A percentile compares a stretch with the other conserved stretches of the same genome.
These are phyloP conservation scores for Schizotus pectinicornis DNA, from an alignment of 2,888 invertebrate genomes.

Conservation along the genomic window DNA sequence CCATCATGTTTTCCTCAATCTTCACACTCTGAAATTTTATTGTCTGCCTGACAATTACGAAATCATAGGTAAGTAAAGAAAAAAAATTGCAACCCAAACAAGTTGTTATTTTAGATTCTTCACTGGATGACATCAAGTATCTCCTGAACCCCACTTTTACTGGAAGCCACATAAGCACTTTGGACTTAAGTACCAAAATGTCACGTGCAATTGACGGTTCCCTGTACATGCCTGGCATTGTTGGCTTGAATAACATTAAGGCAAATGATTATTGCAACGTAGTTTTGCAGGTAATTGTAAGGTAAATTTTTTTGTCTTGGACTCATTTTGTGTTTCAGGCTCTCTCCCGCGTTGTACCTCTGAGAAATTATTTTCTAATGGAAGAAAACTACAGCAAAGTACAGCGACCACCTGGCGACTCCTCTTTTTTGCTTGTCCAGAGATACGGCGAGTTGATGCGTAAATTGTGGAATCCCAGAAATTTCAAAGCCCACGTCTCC, in stretches of 20 bases:
- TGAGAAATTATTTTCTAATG: slow-evolving; percentile 92
- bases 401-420: slow-evolving; percentile 94
- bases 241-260: slow-evolving; percentile 98
- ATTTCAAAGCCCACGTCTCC: slow-evolving; percentile 99
- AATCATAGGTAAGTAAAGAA: slow-evolving; percentile 80
- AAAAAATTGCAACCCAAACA: neutral
- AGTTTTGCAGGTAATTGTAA: slow-evolving; percentile 78
- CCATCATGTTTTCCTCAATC: slow-evolving; percentile 97
- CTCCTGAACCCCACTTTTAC: slow-evolving; percentile 97
- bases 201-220: slow-evolving; percentile 96
- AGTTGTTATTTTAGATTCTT: slow-evolving; percentile 73
- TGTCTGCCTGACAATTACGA: slow-evolving; percentile 99
- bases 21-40: slow-evolving; percentile 96
- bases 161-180: slow-evolving; percentile 76
- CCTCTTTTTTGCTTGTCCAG: slow-evolving; percentile 87
- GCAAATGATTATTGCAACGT: slow-evolving; percentile 99
- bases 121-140: slow-evolving; percentile 97
- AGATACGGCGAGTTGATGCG: slow-evolving; percentile 94
- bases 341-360: slow-evolving; percentile 90
- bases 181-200: slow-evolving; percentile 84
- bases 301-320: neutral
- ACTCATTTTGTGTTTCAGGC: slow-evolving; percentile 67
- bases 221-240: slow-evolving; percentile 96
- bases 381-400: slow-evolving; percentile 91
- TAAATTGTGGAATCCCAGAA: slow-evolving; percentile 98